Percentiles rank a stretch among this genome's conserved stretches.
phyloP scores from a whole-genome alignment of 2,888 invertebrate genomes.

The Drosophila falleni region DNA sequence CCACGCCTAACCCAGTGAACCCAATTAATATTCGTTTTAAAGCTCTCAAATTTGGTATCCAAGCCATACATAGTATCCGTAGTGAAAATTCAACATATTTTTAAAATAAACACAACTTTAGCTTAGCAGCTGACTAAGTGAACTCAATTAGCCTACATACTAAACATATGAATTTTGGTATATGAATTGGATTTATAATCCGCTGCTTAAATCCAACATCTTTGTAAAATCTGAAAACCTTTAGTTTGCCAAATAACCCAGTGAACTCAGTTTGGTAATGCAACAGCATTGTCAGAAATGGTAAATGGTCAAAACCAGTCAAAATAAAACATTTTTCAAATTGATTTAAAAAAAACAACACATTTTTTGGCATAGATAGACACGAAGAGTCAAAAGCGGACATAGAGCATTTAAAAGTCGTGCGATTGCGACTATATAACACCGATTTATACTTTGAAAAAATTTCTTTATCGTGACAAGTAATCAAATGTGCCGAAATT shows the following conservation, averaged over 20 bases:
- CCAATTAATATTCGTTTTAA: no score
- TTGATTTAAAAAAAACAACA: not conserved
- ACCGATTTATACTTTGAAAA: slow-evolving; percentile 37
- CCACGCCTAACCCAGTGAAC: not conserved
- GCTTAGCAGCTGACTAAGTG: not conserved
- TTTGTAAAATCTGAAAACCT: not conserved
- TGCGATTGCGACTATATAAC: slow-evolving; percentile 28
- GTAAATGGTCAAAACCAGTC: not conserved
- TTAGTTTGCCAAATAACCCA: not conserved
- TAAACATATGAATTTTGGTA: not conserved
- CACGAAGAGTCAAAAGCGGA: slow-evolving; percentile 2
- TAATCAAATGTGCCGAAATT: slow-evolving; percentile 75
- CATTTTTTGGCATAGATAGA: slow-evolving; percentile 21
- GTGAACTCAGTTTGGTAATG: slow-evolving; percentile 12
- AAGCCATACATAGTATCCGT: not conserved
- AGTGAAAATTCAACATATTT: not conserved
- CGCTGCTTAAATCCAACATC: not conserved
- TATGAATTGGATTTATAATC: not conserved
- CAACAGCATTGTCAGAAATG: not conserved
- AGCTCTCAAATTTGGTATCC: not conserved
- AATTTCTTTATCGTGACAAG: slow-evolving; percentile 43
- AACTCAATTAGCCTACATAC: not conserved
- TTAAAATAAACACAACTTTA: not conserved
- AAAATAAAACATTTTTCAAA: not conserved
- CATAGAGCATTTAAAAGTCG: slow-evolving; percentile 37